Conservation (phyloP, 2,113 vertebrate species). For the Archilochus colubris region DNA sequence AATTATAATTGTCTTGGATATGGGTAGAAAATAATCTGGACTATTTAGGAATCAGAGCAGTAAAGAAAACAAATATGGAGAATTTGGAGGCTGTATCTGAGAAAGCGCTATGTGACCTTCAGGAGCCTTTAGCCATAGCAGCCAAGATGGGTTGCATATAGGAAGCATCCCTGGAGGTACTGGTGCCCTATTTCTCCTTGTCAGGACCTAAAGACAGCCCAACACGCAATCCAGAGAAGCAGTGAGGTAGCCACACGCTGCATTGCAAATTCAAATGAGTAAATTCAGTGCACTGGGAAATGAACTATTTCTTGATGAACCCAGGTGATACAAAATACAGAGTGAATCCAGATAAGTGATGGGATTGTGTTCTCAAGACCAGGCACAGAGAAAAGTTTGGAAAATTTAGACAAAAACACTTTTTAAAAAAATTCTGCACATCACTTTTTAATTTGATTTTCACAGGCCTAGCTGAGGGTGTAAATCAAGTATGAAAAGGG, state of each 20-base stretch:
- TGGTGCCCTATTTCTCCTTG: slow-evolving; percentile 27
- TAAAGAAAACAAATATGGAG: background rate
- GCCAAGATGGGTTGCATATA: background rate
- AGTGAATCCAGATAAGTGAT: background rate
- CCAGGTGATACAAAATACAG: background rate
- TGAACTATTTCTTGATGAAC: background rate
- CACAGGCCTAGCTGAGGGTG: background rate
- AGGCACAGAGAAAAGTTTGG: background rate
- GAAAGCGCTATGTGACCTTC: background rate
- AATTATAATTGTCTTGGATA: background rate
- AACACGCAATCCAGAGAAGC: background rate
- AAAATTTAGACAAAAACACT: background rate
- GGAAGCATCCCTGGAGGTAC: background rate
- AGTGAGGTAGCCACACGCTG: background rate
- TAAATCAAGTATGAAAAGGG: background rate
- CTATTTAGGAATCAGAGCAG: background rate
- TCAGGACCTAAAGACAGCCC: background rate
- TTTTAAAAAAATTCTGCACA: background rate
- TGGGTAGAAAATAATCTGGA: background rate
- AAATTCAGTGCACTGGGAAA: background rate
- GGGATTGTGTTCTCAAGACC: background rate
- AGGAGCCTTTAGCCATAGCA: background rate
- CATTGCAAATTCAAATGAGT: slow-evolving; percentile 4
- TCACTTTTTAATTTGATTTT: background rate
- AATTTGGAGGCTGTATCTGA: background rate